Conservation (phyloP, 2,113 vertebrate genomes). For the Anser cygnoides region DNA sequence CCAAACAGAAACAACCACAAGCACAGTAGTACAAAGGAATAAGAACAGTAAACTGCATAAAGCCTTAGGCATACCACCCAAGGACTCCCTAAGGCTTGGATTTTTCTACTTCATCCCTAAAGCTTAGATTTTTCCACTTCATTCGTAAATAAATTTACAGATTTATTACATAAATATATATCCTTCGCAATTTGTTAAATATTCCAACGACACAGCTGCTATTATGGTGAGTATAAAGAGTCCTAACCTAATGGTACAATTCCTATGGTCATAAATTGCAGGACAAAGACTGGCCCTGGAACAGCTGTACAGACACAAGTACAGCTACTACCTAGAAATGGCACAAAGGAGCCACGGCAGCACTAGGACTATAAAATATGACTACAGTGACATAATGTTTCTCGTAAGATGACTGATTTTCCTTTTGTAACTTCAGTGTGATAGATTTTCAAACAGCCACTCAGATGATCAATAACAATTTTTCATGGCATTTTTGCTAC, state of each 20-base stretch:
- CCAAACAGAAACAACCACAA: neutral
- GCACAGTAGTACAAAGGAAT: neutral
- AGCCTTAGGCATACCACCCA: neutral
- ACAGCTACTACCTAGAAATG: fast-evolving
- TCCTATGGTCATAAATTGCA: neutral
- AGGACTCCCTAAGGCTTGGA: neutral
- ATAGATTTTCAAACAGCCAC: conserved; percentile 16
- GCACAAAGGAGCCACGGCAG: neutral
- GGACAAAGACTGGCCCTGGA: neutral
- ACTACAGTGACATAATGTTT: neutral
- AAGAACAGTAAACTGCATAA: neutral
- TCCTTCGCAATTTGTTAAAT: neutral
- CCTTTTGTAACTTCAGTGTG: neutral
- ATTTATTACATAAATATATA: neutral
- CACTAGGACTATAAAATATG: neutral
- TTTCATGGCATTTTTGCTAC: neutral
- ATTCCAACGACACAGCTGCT: neutral
- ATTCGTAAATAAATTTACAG: neutral
- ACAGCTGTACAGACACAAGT: fast-evolving
- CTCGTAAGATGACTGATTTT: neutral
- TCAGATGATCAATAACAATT: conserved; percentile 32
- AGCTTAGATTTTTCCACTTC: neutral
- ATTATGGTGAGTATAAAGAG: neutral
- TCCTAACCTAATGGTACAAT: neutral
- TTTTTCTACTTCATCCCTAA: neutral